phyloP scores from a whole-genome alignment of 2,113 vertebrate species.

The Murina feae region DNA sequence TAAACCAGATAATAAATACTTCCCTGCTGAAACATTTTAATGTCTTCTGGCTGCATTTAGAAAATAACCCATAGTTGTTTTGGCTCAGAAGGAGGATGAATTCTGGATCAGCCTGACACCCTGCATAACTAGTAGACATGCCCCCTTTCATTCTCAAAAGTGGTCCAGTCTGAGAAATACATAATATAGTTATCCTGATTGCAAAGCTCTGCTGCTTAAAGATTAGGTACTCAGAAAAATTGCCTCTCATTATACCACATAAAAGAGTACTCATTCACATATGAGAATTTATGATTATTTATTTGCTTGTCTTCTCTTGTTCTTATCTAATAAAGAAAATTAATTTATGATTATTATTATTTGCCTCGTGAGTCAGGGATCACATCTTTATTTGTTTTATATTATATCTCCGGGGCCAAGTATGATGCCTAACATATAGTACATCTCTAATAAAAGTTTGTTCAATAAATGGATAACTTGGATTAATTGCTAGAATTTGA shows the following conservation, averaged over 20 bases:
- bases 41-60: neutral
- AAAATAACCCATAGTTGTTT: neutral
- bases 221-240: neutral
- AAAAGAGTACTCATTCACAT: neutral
- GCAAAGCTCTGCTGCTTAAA: neutral
- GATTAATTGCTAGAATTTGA: neutral
- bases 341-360: conserved; percentile 26
- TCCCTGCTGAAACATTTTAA: neutral
- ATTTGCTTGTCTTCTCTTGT: neutral
- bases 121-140: neutral
- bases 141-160: neutral
- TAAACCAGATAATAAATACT: neutral
- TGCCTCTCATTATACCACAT: neutral
- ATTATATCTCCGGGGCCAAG: neutral
- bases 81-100: neutral
- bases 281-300: neutral
- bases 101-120: neutral
- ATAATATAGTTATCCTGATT: neutral
- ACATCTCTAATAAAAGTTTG: neutral
- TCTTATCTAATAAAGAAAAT: neutral
- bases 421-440: neutral
- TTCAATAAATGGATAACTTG: neutral
- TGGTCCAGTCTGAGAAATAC: neutral
- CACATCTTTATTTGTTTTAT: neutral
- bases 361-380: neutral